Evolutionary conservation across 2,888 invertebrate genomes (phyloP).

Genomic region (Microdon myrmicae): DNA sequence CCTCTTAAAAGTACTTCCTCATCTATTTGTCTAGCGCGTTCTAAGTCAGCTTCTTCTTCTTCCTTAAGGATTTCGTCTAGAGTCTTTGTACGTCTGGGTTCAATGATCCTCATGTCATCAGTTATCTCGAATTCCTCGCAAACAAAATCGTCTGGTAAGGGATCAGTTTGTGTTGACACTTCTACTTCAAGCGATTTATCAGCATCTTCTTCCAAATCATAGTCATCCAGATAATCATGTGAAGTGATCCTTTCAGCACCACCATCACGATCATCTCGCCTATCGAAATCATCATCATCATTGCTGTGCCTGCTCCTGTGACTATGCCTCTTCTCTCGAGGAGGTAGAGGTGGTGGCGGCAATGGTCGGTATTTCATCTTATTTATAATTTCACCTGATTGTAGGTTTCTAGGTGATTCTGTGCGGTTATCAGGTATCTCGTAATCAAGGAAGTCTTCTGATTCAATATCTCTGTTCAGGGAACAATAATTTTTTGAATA

Average conservation of each 20-base stretch:
- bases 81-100: conserved; percentile 61
- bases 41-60: conserved; percentile 59
- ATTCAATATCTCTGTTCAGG: conserved; percentile 38
- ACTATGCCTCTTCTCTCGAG: conserved; percentile 71
- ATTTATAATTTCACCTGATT: conserved; percentile 79
- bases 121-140: conserved; percentile 70
- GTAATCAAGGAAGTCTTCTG: conserved; percentile 65
- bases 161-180: conserved; percentile 87
- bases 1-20: conserved; percentile 70
- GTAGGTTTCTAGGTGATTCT: conserved; percentile 71
- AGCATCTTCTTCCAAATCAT: conserved; percentile 58
- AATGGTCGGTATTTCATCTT: conserved; percentile 88
- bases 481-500: conserved; percentile 41
- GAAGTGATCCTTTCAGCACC: conserved; percentile 51
- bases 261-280: conserved; percentile 55
- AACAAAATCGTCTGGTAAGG: conserved; percentile 80
- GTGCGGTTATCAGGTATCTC: conserved; percentile 68
- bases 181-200: conserved; percentile 72
- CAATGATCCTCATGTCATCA: conserved; percentile 65
- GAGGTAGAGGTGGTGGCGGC: conserved; percentile 87
- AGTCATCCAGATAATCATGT: conserved; percentile 56
- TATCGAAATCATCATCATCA: conserved; percentile 56
- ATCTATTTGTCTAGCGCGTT: conserved; percentile 64
- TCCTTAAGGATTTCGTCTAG: conserved; percentile 64
- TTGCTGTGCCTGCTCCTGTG: conserved; percentile 61